phyloP scores from a whole-genome alignment of 2,113 vertebrate species.

The Poecile atricapillus region DNA sequence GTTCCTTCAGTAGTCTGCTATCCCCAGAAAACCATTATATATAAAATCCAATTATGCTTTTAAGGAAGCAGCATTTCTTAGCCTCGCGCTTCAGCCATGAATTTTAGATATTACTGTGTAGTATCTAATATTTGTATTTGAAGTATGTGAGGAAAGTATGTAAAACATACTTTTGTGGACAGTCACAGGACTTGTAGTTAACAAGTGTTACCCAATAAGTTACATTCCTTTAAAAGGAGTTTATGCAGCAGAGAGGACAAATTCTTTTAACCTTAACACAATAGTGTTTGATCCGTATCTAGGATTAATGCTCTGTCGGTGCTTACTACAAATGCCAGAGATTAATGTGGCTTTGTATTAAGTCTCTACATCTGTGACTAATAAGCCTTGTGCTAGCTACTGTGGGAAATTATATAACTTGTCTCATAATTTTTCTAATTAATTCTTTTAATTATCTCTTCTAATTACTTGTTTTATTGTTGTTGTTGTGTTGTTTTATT shows the following conservation, averaged over 20 bases:
- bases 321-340: neutral
- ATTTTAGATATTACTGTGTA: neutral
- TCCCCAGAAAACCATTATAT: neutral
- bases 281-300: neutral
- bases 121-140: neutral
- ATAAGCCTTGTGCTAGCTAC: neutral
- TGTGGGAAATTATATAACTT: neutral
- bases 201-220: neutral
- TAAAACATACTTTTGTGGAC: neutral
- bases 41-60: neutral
- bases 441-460: neutral
- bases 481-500: no score
- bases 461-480: neutral
- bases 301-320: neutral
- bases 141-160: neutral
- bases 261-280: neutral
- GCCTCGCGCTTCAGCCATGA: neutral
- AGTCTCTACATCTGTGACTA: neutral
- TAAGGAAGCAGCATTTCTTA: neutral
- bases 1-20: neutral
- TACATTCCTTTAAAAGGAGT: neutral
- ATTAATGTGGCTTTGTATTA: neutral
- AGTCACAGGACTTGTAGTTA: neutral
- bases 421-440: neutral
- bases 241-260: neutral